Evolutionary conservation across 1,140 invertebrate genomes (phyloP).

Genomic region (Brachionus angularis): DNA sequence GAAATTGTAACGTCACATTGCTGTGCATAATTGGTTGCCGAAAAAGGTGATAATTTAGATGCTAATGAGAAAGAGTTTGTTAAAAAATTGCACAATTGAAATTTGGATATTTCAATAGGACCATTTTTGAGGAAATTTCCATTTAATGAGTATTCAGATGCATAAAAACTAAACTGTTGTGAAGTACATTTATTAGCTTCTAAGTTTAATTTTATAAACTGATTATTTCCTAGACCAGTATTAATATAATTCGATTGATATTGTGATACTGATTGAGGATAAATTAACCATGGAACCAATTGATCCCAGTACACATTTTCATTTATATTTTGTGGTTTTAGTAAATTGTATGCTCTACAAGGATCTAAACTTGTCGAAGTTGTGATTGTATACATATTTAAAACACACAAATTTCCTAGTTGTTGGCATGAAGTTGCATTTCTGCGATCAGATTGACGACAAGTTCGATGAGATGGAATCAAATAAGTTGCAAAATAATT

Average conservation of each 20-base stretch:
- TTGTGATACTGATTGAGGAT: conserved; percentile 56
- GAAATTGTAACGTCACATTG: conserved; percentile 58
- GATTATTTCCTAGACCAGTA: conserved; percentile 54
- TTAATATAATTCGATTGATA: conserved; percentile 59
- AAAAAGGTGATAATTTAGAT: conserved; percentile 60
- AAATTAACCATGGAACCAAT: conserved; percentile 61
- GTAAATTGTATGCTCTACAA: conserved; percentile 54
- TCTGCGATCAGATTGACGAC: neutral
- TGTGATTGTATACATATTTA: conserved; percentile 58
- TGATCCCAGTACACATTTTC: conserved; percentile 26
- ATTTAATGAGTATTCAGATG: conserved; percentile 48
- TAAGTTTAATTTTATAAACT: conserved; percentile 47
- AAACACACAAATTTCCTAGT: conserved; percentile 65
- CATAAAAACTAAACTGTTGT: conserved; percentile 58
- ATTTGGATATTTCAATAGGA: conserved; percentile 45
- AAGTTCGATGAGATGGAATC: neutral
- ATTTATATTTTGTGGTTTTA: conserved; percentile 37
- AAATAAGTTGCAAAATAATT: neutral
- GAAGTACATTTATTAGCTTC: conserved; percentile 53
- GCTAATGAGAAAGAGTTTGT: conserved; percentile 55
- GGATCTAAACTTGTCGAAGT: conserved; percentile 59
- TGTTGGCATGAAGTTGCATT: conserved; percentile 62
- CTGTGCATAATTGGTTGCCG: conserved; percentile 58
- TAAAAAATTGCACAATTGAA: conserved; percentile 51
- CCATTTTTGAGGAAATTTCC: conserved; percentile 48